Conservation (phyloP, 2,113 vertebrate genomes). For the human (Homo sapiens) region DNA sequence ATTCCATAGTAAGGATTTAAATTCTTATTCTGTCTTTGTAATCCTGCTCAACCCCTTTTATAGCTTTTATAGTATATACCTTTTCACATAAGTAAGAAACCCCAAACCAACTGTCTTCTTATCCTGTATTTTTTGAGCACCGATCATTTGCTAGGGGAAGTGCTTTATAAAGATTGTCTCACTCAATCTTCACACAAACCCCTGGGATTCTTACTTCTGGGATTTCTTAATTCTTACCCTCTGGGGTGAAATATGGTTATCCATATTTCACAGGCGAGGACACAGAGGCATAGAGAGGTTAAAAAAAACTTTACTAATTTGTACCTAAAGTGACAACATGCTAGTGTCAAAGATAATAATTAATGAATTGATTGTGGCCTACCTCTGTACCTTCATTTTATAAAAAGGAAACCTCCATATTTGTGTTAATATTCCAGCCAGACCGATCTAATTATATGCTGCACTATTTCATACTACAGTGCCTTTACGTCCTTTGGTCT, state of each 20-base stretch:
- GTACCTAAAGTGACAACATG: neutral
- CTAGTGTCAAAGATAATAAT: neutral
- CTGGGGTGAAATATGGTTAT: neutral
- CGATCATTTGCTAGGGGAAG: neutral
- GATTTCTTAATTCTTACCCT: no score
- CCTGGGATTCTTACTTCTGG: no score
- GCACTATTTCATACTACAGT: neutral
- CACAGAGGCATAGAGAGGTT: neutral
- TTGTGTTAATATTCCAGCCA: neutral
- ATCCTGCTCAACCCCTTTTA: neutral
- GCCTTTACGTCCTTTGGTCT: neutral
- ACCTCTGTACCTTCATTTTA: neutral
- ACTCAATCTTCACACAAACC: neutral
- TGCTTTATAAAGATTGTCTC: neutral
- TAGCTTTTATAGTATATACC: neutral
- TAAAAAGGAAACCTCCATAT: neutral
- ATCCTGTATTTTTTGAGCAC: neutral
- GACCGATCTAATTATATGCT: neutral
- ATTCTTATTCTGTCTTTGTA: neutral
- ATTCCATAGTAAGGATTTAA: neutral
- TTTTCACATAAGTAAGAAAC: neutral
- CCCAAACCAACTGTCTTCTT: no score
- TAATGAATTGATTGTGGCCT: neutral
- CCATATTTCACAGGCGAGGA: neutral
- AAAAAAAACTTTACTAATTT: neutral